phyloP scores from a whole-genome alignment of 1,140 invertebrate genomes.

The Probaryconus sp. region DNA sequence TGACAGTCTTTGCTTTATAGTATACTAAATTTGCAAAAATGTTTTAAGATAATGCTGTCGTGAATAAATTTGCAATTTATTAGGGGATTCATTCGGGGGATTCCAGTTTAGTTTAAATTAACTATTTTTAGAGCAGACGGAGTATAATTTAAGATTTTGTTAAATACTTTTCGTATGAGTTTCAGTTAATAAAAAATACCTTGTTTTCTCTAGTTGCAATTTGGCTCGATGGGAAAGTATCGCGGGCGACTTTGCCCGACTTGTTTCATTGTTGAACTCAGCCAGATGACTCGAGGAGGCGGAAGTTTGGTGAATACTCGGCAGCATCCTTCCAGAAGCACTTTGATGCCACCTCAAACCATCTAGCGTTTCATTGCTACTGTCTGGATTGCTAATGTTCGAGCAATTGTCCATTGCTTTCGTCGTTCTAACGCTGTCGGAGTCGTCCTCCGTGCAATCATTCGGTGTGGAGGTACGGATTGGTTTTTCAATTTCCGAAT shows the following conservation, averaged over 20 bases:
- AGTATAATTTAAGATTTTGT: no score
- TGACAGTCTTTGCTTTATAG: no score
- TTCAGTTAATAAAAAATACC: no score
- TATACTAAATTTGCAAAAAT: no score
- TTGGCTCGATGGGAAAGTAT: conserved; percentile 67
- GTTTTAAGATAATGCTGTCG: no score
- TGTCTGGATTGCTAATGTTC: not conserved
- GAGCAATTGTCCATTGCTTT: conserved; percentile 15
- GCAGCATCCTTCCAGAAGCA: conserved; percentile 71
- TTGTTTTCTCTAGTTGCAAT: conserved; percentile 76
- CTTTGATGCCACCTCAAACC: conserved; percentile 75
- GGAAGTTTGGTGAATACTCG: conserved; percentile 72
- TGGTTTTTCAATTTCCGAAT: conserved; percentile 73
- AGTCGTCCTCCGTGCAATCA: conserved; percentile 63
- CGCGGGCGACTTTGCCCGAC: conserved; percentile 15
- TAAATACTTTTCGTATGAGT: no score
- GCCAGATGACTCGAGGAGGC: conserved; percentile 17
- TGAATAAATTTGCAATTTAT: no score
- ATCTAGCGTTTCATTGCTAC: conserved; percentile 54
- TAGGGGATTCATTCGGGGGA: no score
- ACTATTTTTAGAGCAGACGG: no score
- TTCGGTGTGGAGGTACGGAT: conserved; percentile 70
- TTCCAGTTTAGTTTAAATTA: no score
- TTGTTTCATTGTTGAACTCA: conserved; percentile 10
- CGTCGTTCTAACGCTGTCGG: conserved; percentile 25